Evolutionary conservation across 2,797 vertebrate species (phyloP).

Genomic region (Cacajao melanocephalus): DNA sequence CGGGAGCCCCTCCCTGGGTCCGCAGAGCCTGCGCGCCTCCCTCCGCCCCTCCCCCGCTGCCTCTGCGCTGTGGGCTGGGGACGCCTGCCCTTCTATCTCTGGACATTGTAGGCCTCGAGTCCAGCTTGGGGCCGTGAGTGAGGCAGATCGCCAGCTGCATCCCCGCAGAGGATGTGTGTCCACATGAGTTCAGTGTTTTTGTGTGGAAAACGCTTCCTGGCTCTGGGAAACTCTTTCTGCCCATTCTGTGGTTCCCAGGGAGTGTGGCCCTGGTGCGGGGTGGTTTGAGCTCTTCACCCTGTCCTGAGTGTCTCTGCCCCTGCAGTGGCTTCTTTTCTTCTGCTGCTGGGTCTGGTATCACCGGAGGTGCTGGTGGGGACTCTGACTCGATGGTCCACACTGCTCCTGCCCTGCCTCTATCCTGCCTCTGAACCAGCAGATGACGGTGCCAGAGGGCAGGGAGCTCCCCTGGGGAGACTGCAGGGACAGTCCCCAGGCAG

Average conservation of each 20-base stretch:
- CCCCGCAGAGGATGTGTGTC: too few species aligned
- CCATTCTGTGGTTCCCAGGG: not conserved
- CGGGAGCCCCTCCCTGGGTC: not conserved
- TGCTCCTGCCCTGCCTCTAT: not conserved
- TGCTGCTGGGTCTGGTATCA: not conserved
- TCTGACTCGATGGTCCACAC: not conserved
- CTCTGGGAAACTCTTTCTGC: not conserved
- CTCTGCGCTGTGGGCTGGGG: not conserved
- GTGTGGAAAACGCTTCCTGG: not conserved
- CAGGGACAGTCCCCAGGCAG: not conserved
- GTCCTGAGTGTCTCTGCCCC: not conserved
- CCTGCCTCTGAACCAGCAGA: not conserved
- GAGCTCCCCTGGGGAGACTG: too few species aligned
- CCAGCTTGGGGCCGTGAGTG: not conserved
- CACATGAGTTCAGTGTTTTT: not conserved
- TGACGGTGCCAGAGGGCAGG: not conserved
- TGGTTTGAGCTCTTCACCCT: not conserved
- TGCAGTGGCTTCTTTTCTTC: not conserved
- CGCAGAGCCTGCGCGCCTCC: not conserved
- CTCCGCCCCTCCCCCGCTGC: fast-evolving
- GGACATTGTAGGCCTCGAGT: not conserved
- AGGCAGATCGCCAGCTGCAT: not conserved
- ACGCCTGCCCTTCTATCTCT: fast-evolving
- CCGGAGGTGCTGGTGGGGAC: not conserved
- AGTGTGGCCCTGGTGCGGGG: not conserved